Percentiles rank a stretch among this genome's conserved stretches.
These are phyloP conservation scores for Macrosoma leucophasiata DNA, from an alignment of 2,888 invertebrate species.

Conservation along the genomic window DNA sequence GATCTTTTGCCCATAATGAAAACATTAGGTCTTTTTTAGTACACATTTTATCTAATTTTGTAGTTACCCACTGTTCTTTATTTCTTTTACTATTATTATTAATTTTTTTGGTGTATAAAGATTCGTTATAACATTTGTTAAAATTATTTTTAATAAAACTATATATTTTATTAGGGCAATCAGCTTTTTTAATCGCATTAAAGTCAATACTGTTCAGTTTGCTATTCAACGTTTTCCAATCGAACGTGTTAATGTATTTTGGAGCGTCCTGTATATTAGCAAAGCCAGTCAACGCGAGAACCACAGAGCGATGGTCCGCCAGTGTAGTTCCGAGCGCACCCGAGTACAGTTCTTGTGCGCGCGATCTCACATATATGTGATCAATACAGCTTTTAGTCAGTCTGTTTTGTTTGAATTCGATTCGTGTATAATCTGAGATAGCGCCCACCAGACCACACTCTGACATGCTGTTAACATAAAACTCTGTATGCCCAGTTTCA, in stretches of 20 bases:
- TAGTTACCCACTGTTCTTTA: neutral
- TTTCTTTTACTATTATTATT: too few species aligned
- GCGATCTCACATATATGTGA: conserved; percentile 17
- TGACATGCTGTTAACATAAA: conserved; percentile 7
- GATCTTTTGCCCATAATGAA: neutral
- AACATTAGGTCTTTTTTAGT: neutral
- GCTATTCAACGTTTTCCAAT: too few species aligned
- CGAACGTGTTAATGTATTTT: too few species aligned
- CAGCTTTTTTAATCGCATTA: too few species aligned
- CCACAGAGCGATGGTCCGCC: conserved; percentile 12
- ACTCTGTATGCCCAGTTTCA: conserved; percentile 3
- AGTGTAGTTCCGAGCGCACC: conserved; percentile 16
- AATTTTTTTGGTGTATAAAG: too few species aligned
- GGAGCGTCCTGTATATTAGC: too few species aligned
- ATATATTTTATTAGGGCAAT: too few species aligned
- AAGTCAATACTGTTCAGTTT: too few species aligned
- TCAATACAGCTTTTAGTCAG: conserved; percentile 18
- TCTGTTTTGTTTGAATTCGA: conserved; percentile 10
- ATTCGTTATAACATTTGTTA: too few species aligned
- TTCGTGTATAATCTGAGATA: conserved; percentile 15
- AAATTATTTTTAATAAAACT: too few species aligned
- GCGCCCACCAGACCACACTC: conserved; percentile 12
- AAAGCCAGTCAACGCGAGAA: conserved; percentile 5
- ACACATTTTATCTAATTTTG: neutral
- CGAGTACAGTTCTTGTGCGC: conserved; percentile 14